Evolutionary conservation across 2,113 vertebrate species (phyloP).

Genomic region (Bungarus multicinctus): DNA sequence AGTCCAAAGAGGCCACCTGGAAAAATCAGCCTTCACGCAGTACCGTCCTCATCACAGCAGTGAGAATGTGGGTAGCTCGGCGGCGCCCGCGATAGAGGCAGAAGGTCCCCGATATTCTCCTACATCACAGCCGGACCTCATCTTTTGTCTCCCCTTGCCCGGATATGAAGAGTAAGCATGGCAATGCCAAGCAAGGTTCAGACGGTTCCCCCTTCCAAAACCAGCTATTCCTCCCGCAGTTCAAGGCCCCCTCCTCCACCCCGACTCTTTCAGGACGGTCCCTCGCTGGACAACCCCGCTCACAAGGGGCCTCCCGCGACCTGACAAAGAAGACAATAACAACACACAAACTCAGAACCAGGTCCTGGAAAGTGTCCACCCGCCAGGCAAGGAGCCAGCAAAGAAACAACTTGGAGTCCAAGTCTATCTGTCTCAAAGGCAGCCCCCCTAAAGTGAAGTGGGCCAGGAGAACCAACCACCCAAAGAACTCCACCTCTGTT

Average conservation of each 20-base stretch:
- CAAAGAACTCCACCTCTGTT: rapidly evolving
- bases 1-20: conserved; percentile 57
- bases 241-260: not conserved
- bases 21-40: conserved; percentile 23
- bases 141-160: conserved; percentile 27
- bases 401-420: conserved; percentile 57
- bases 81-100: not conserved
- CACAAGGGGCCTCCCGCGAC: conserved; percentile 23
- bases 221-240: conserved; percentile 25
- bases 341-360: conserved; percentile 2
- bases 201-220: conserved; percentile 32
- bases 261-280: conserved; percentile 32
- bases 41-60: conserved; percentile 40
- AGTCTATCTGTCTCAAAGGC: conserved; percentile 40
- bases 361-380: conserved; percentile 33
- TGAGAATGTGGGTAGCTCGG: not conserved
- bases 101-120: conserved; percentile 45
- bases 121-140: conserved; percentile 49
- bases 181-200: conserved; percentile 54
- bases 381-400: conserved; percentile 35
- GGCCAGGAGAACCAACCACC: conserved; percentile 45
- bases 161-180: conserved; percentile 41
- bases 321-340: not conserved
- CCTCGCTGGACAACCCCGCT: conserved; percentile 21
- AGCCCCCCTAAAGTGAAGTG: conserved; percentile 45